phyloP scores from a whole-genome alignment of 2,797 vertebrate genomes.

The Argentina silus region DNA sequence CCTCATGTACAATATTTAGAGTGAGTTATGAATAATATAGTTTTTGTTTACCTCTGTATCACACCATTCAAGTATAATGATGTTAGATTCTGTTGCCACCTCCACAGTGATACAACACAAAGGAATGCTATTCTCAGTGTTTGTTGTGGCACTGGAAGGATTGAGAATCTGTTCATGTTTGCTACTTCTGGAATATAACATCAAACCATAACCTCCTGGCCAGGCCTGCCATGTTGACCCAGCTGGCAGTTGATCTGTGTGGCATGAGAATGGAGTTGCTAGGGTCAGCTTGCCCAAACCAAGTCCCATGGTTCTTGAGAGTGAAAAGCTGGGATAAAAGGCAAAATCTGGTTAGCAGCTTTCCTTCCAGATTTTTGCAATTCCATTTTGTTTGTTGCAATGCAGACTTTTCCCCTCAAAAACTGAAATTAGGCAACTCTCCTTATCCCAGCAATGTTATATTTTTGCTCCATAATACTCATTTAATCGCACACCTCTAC shows the following conservation, averaged over 20 bases:
- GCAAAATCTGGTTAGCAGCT: not conserved
- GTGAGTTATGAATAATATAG: not conserved
- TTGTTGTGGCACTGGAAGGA: constrained; percentile 20
- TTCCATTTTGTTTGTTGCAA: not conserved
- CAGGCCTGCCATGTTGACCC: constrained; percentile 9
- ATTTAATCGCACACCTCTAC: not conserved
- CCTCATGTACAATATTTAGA: no score
- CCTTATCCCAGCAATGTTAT: not conserved
- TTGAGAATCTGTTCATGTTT: constrained; percentile 30
- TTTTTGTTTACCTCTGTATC: not conserved
- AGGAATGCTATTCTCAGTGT: not conserved
- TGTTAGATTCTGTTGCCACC: not conserved
- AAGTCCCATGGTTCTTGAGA: not conserved
- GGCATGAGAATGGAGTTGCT: not conserved
- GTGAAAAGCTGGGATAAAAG: not conserved
- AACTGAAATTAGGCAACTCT: not conserved
- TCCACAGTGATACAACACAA: not conserved
- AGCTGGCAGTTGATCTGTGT: not conserved
- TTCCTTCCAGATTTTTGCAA: not conserved
- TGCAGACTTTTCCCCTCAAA: not conserved
- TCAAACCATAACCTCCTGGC: constrained; percentile 26
- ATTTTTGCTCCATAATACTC: not conserved
- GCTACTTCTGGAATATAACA: constrained; percentile 13
- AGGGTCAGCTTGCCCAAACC: not conserved
- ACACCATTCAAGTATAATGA: not conserved